phyloP scores from a whole-genome alignment of 1,140 invertebrate genomes.

The Pomacea maculata region DNA sequence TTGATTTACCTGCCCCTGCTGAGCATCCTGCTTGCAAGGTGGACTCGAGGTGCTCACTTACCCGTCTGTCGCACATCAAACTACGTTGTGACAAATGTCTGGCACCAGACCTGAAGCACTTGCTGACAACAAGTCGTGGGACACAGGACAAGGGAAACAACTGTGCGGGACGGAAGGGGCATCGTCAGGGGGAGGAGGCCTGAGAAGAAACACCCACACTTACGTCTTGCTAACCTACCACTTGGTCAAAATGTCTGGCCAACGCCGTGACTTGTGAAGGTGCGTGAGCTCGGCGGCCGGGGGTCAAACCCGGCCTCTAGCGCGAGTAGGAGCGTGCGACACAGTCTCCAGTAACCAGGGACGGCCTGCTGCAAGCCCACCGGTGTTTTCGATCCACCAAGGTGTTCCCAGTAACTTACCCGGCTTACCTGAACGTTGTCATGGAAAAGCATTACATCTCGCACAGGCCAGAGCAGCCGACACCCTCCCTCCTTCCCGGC shows the following conservation, averaged over 20 bases:
- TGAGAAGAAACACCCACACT: conserved; percentile 21
- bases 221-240: conserved; percentile 23
- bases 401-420: conserved; percentile 16
- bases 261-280: not conserved
- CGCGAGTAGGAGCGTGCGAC: conserved; percentile 4
- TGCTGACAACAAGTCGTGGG: no score
- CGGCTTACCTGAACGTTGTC: conserved; percentile 25
- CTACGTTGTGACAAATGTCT: no score
- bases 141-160: no score
- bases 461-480: not conserved
- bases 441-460: conserved; percentile 20
- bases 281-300: not conserved
- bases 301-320: not conserved
- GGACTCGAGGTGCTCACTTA: no score
- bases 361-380: not conserved
- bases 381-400: not conserved
- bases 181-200: no score
- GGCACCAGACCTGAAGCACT: no score
- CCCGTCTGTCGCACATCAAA: no score
- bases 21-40: no score
- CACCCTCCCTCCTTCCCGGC: no score
- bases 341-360: no score
- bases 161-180: no score
- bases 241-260: conserved; percentile 11
- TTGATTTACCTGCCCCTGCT: no score